Base-by-base conservation (phyloP, 2,888 invertebrate genomes). In the Synanthedon myopaeformis region DNA sequence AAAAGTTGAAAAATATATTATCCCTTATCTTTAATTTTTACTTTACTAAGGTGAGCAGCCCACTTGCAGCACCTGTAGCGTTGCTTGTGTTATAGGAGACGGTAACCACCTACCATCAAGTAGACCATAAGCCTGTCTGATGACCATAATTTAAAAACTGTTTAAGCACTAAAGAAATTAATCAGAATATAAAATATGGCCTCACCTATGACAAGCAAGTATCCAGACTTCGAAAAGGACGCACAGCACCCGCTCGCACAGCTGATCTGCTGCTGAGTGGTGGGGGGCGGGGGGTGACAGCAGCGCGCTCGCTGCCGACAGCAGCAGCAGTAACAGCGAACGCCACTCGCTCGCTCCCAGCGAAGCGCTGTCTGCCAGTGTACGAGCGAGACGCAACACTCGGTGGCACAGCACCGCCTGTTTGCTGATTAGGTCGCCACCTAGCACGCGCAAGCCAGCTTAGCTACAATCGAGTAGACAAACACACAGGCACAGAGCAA, bases 381-480 rank as follows among this genome's bases (percentile, higher is more conserved):
- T 92, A 67, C 96, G 96, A 0, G 96, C 87, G 3, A 96, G 93
- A 41, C 97, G 90, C 48, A 97, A 83, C 12, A 97, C 96, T 58
- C 97, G 91, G 79, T 97, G 97, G 77, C 97, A 97, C 0, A 97
- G 89, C 3, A 98, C 94, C 0, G 97, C 97, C 85, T 98, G 98
- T 58, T 96, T 91, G 76, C 96, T 95, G 62, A 96, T 96, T 5
- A 95, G 92, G 76, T 98, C 98, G 49, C 94, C 90, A 64, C 94
- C 96, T 96, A 14, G 14, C 45, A 14, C 45, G 45, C 8, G 35
- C 35, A 35, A 35, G 35, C 35, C 35, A 35, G 35, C 35, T 35
- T 35, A 35, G 35, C 35, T 10, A 35, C 35, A 14, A 45, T 45
- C 6, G 45, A 13, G 4, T 45, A 12, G 45, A 45, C 45, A 14